Evolutionary conservation across 2,797 vertebrate species (phyloP).

Genomic region (Gobio occitaniae): DNA sequence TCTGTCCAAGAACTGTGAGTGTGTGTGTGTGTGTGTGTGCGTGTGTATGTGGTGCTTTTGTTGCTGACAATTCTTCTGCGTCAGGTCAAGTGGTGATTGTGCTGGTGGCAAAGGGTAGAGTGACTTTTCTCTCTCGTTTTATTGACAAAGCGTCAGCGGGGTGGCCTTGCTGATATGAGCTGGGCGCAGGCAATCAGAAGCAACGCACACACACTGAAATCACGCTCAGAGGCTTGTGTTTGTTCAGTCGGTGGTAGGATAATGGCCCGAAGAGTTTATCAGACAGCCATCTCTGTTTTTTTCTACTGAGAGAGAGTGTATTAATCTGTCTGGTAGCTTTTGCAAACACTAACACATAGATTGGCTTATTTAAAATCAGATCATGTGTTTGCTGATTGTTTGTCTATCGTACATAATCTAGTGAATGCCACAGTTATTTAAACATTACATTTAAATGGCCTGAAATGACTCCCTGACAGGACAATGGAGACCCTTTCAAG

Average conservation of each 20-base stretch:
- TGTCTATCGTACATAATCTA: slow-evolving; percentile 29
- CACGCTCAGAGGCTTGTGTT: slow-evolving; percentile 23
- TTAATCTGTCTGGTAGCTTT: slow-evolving; percentile 39
- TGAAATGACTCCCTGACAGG: slow-evolving; percentile 13
- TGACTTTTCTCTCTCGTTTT: slow-evolving; percentile 67
- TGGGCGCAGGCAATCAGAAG: slow-evolving; percentile 70
- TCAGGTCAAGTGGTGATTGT: slow-evolving; percentile 72
- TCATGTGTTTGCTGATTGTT: slow-evolving; percentile 37
- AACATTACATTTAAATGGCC: slow-evolving; percentile 30
- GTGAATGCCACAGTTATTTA: slow-evolving; percentile 36
- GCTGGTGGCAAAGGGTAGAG: slow-evolving; percentile 65
- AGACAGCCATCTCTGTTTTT: slow-evolving; percentile 52
- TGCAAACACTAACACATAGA: slow-evolving; percentile 27
- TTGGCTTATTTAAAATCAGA: slow-evolving; percentile 35
- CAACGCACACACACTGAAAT: slow-evolving; percentile 38
- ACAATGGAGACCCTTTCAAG: neutral
- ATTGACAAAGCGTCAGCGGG: slow-evolving; percentile 73
- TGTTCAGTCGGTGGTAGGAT: slow-evolving; percentile 48
- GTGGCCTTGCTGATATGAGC: slow-evolving; percentile 71
- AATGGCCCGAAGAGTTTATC: slow-evolving; percentile 59
- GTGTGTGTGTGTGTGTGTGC: slow-evolving; percentile 46
- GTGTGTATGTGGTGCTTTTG: slow-evolving; percentile 41
- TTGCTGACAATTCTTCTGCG: slow-evolving; percentile 43
- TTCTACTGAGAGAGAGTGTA: slow-evolving; percentile 41
- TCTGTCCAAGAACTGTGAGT: slow-evolving; percentile 10